Base-by-base conservation (phyloP, 2,888 invertebrate genomes). In the Chesias legatella region DNA sequence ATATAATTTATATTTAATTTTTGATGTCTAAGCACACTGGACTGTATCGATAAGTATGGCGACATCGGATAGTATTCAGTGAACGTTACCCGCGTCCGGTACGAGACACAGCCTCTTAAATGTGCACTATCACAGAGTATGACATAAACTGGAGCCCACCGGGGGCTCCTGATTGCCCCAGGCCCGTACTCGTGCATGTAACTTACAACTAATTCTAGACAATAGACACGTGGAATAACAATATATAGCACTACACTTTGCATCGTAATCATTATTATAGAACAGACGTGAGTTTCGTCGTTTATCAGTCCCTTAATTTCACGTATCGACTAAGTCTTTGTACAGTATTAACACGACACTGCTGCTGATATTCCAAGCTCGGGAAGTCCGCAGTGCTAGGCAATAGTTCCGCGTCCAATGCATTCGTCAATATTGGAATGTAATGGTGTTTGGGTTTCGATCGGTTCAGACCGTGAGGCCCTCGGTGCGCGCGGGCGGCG, bases 401-500 rank as follows among this genome's bases (percentile, higher is more conserved):
- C n/a, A n/a, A 34, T 43, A 50, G 50, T 54, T 42, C 57, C 56
- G 56, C 48, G 52, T 49, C 60, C 63, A 33, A 35, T 51, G 54
- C 37, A 52, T 50, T 52, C 52, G 46, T 36, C 29, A 33, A 35
- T 50, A 60, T 66, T 78, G 80, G 79, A 79, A 79, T 80, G 79
- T 80, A 65, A 61, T 65, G 65, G 53, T 55, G 57, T 42, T 54
- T 46, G 48, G 51, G 40, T 49, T 34, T 46, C 10, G 50, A 43
- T 49, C 44, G 45, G 61, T 64, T 90, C 90, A 94, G 77, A 93
- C 93, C 61, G 94, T 93, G 67, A 94, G 89, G 29, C 94, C 93
- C 71, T 94, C 94, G 43, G 93, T 92, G 64, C 92, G 89, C 10
- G 91, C 88, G 35, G 91, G 89, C n/a, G 91, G 90, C 37, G 91